Evolutionary conservation across 2,797 vertebrate genomes (phyloP).

Genomic region (Apodemus agrarius): DNA sequence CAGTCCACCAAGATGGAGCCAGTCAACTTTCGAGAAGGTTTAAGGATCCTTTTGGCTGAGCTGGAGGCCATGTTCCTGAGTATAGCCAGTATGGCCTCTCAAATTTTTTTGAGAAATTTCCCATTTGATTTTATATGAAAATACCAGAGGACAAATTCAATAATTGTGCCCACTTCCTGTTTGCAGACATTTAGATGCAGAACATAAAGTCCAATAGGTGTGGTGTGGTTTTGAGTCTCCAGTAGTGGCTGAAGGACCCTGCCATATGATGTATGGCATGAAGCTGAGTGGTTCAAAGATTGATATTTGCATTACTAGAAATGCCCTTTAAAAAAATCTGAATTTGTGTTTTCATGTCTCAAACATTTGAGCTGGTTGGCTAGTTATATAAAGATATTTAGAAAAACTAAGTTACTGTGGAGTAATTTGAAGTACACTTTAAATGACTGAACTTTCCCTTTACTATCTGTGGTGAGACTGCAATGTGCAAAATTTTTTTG

Average conservation of each 20-base stretch:
- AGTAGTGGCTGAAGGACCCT: conserved; percentile 93
- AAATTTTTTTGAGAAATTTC: background rate
- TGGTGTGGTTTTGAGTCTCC: conserved; percentile 94
- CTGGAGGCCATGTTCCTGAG: background rate
- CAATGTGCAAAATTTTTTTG: conserved; percentile 87
- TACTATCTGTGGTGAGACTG: conserved; percentile 85
- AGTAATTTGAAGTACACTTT: conserved; percentile 86
- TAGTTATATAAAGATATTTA: conserved; percentile 83
- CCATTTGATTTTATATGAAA: background rate
- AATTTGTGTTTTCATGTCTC: conserved; percentile 82
- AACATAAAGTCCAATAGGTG: conserved; percentile 97
- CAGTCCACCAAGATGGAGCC: background rate
- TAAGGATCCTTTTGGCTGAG: background rate
- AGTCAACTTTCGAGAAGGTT: background rate
- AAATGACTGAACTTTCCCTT: conserved; percentile 82
- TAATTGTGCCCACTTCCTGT: conserved; percentile 91
- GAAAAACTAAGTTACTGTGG: conserved; percentile 81
- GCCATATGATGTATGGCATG: conserved; percentile 95
- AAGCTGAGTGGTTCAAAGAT: conserved; percentile 95
- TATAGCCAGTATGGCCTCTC: background rate
- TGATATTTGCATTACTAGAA: conserved; percentile 95
- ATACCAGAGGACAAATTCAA: background rate
- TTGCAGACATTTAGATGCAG: conserved; percentile 96
- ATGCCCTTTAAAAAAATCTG: conserved; percentile 86
- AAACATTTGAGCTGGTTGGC: conserved; percentile 82